Evolutionary conservation across 2,888 invertebrate genomes (phyloP), one percentile per base, ranked within the genome.

Genomic region (Epinotia ramella): DNA sequence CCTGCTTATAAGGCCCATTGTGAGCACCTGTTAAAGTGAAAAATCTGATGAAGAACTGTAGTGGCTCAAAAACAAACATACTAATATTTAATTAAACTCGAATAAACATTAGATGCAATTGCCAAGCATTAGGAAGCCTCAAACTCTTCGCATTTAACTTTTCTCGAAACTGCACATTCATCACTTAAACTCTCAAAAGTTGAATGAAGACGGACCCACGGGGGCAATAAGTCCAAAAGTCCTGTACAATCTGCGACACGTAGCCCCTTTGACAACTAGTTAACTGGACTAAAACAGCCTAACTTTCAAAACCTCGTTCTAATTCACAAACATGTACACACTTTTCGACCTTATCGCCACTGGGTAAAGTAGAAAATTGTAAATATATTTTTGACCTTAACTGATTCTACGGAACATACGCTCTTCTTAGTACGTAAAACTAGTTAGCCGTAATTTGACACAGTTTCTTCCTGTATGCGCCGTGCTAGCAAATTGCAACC

Each of bases 171-270:
- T 65, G 24, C 24, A 24, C 44, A 68, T 68, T 57, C 7, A 57
- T 68, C 40, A 40, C 40, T 49, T 56, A 18, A 18, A 68, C 57
- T 44, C n/a, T 33, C 33, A 13, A 56, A 40, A 67, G 68, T 68
- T 3, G 68, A 68, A 68, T 44, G 20, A 68, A 24, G 68, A 68
- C 57, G 44, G 72, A 57, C 64, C 63, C 57, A 44, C 49, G 56
- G 49, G 60, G 13, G 63, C 63, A 71, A 72, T 72, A 65, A 65
- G 64, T 59, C 72, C 65, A 65, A 72, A 72, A 65, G 72, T 44
- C 53, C 40, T n/a, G n/a, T 24, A 72, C 63, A 64, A 72, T 64
- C 53, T 64, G 11, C 65, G 72, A 63, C 72, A 64, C 64, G 72
- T 64, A 57, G 16, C 11, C n/a, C 62, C 72, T 72, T 72, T 72